Evolutionary conservation across 2,888 invertebrate genomes (phyloP), one percentile per base, ranked within the genome.

Genomic region (Neuroscelio doddi): DNA sequence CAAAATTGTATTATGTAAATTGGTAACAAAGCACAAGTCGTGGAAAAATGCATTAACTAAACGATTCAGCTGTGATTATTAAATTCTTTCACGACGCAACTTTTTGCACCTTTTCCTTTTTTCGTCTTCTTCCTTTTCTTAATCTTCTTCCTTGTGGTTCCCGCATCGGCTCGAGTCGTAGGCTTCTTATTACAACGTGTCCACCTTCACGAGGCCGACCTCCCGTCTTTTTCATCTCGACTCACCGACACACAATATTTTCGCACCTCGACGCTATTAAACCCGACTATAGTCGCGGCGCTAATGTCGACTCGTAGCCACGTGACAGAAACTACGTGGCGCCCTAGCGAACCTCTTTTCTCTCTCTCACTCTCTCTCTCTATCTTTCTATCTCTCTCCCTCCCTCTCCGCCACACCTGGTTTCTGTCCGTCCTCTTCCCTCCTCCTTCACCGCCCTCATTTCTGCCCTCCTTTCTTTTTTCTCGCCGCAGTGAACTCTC

Each of bases 201-300:
- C 21, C 21, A 21, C 21, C 21, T 5, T 5, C 5, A 5, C 21
- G 21, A 55, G 41, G 39, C 42, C 56, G 56, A 47, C 47, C 34
- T 21, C 34, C 45, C 44, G n/a, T 29, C 59, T 57, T 55, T 26
- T 58, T 34, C 59, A 49, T 59, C 49, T 38, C 46, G 36, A 1
- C 14, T n/a, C 36, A 39, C 51, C 21, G 32, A 27, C 17, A 36
- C 26, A 30, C 53, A 52, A 66, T 57, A 68, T 68, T 64, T 68
- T 71, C 73, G 65, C 73, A 69, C 70, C 68, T 69, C 57, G 51
- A 57, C 38, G 57, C 62, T 57, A 61, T 68, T 69, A 69, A 71
- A 70, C 52, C 69, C 56, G 64, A 58, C 62, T 52, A 50, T 61
- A 36, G 64, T 53, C 55, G 56, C 50, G 66, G 66, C 69, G 68